phyloP scores from a whole-genome alignment of 1,140 invertebrate genomes.

The Drosophila pallidifrons region DNA sequence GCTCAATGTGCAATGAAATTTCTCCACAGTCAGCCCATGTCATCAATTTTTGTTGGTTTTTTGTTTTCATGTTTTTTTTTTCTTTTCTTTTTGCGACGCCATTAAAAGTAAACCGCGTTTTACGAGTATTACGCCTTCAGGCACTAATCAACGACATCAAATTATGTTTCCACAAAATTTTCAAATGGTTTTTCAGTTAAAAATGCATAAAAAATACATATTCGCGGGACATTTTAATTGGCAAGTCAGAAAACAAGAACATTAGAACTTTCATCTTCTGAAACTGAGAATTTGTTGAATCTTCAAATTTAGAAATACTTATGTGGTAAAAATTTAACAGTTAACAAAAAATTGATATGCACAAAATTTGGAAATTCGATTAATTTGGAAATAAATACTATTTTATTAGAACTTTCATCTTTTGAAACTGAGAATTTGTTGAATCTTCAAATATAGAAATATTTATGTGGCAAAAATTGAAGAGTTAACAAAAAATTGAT shows the following conservation, averaged over 20 bases:
- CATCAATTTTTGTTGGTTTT: constrained; percentile 21
- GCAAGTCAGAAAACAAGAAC: constrained; percentile 4
- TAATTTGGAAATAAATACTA: too few relatives aligned
- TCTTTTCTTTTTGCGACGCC: constrained; percentile 21
- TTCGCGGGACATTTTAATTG: constrained; percentile 39
- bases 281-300: not conserved
- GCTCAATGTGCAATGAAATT: constrained; percentile 29
- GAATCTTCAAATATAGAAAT: not conserved
- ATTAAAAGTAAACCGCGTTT: constrained; percentile 48
- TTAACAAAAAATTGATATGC: too few relatives aligned
- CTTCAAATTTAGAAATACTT: not conserved
- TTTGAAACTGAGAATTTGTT: not conserved
- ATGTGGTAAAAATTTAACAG: not conserved
- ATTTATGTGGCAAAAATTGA: not conserved
- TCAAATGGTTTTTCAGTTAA: constrained; percentile 38
- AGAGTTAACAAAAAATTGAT: too few relatives aligned
- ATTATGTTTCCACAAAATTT: constrained; percentile 35
- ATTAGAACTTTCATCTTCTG: too few relatives aligned
- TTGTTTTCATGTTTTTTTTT: constrained; percentile 16
- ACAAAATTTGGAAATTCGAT: too few relatives aligned
- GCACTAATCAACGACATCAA: constrained; percentile 48
- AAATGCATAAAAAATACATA: constrained; percentile 35
- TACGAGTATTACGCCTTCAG: constrained; percentile 16
- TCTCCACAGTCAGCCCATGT: not conserved
- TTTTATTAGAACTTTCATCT: too few relatives aligned